Percentiles rank a stretch among this genome's conserved stretches.
phyloP scores from a whole-genome alignment of 2,888 invertebrate species.

The Sminthurides aquaticus region DNA sequence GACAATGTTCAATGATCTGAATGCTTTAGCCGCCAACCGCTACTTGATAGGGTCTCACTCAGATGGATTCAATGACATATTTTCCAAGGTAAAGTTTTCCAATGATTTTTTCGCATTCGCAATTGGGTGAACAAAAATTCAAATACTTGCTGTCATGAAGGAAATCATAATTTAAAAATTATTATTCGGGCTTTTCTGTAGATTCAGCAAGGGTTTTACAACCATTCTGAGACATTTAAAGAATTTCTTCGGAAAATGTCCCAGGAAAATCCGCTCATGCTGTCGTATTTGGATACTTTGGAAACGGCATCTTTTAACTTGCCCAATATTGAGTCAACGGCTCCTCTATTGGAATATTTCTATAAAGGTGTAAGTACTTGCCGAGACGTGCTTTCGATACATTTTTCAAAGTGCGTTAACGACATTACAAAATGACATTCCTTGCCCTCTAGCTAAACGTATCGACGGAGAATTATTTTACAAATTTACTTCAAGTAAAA shows the following conservation, averaged over 20 bases:
- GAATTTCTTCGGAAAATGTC: background rate
- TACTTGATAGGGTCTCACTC: conserved; percentile 12
- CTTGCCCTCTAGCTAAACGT: conserved; percentile 11
- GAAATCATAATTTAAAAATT: no score
- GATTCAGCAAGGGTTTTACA: background rate
- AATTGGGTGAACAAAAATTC: no score
- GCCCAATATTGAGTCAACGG: background rate
- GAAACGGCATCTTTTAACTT: conserved; percentile 11
- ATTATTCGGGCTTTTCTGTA: no score
- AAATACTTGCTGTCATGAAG: no score
- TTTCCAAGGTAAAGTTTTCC: background rate
- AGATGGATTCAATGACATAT: background rate
- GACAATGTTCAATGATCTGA: conserved; percentile 25
- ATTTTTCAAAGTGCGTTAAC: background rate
- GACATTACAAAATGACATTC: background rate
- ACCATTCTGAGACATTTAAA: background rate
- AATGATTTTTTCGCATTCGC: no score
- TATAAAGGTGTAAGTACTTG: conserved; percentile 20
- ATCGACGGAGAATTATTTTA: conserved; percentile 16
- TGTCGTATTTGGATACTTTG: conserved; percentile 11
- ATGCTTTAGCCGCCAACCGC: conserved; percentile 25
- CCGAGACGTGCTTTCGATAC: background rate
- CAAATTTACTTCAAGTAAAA: conserved; percentile 24
- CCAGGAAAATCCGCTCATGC: background rate
- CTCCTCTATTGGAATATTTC: conserved; percentile 3